Evolutionary conservation across 2,797 vertebrate species (phyloP), one percentile per base, ranked within the genome.

Genomic region (Acanthis flammea): DNA sequence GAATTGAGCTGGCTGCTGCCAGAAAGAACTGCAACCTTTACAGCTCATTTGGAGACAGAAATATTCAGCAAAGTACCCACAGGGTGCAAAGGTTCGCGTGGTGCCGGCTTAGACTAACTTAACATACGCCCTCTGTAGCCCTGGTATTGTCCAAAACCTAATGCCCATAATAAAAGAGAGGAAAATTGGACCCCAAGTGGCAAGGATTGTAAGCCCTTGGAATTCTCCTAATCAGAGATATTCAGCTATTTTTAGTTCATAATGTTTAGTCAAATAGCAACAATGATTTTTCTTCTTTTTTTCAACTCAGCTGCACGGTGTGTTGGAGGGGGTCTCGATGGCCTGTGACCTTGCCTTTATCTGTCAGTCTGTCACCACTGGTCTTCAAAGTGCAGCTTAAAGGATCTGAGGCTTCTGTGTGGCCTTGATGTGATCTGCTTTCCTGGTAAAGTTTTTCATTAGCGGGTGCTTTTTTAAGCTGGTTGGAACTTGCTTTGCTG

Each of bases 191-290:
- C 86, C 87, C 96, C 95, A 80, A 97, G 91, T 82, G 92, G 95
- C 93, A 96, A 91, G 94, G 83, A 96, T 88, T 96, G 94, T 93
- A 97, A 97, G 87, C 92, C 90, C 51, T 61, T 83, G 95, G 95
- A 96, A 96, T 96, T 90, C 94, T 97, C 98, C 97, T 98, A 98
- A 98, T 98, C 97, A 98, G 97, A 96, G 94, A 97, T 97, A 97
- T 97, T 97, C 97, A 93, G 93, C 93, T 94, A 90, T 91, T 90
- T 94, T 89, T 96, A 94, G 97, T 98, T 98, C 98, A 98, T 98
- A 95, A 83, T 98, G 98, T 96, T 94, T 98, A 98, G 98, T 98
- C 98, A 98, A 98, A 98, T 98, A 98, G 98, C 97, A 96, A 80
- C 97, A 98, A 98, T 98, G 98, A 98, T 97, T 96, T 97, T 95